Evolutionary conservation across 2,113 vertebrate genomes (phyloP).

Genomic region (Equus quagga): DNA sequence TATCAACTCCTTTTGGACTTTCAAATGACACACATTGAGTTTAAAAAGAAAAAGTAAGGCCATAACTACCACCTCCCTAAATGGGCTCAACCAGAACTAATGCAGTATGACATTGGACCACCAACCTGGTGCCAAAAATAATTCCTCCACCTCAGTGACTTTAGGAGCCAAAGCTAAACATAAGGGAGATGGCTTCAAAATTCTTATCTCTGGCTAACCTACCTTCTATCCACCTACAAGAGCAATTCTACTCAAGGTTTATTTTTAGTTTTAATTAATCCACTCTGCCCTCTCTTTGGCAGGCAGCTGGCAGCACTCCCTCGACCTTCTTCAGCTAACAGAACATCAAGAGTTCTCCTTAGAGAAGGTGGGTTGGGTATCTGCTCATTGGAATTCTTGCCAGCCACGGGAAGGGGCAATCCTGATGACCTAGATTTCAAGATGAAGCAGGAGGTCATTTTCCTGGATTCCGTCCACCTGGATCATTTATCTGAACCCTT

Average conservation of each 20-base stretch:
- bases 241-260: background rate
- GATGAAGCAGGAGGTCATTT: background rate
- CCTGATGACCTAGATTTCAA: background rate
- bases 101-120: background rate
- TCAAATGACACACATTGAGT: background rate
- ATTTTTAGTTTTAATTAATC: conserved; percentile 61
- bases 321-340: background rate
- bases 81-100: conserved; percentile 23
- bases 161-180: conserved; percentile 46
- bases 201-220: background rate
- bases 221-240: background rate
- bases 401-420: background rate
- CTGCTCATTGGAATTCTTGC: background rate
- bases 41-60: background rate
- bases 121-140: background rate
- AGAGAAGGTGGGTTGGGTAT: background rate
- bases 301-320: background rate
- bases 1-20: background rate
- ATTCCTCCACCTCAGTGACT: background rate
- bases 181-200: conserved; percentile 35
- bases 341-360: background rate
- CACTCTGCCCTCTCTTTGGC: background rate
- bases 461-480: background rate
- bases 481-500: background rate
- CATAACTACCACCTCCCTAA: conserved; percentile 17